Conservation (phyloP, 2,113 vertebrate genomes). For the Marmota monax region DNA sequence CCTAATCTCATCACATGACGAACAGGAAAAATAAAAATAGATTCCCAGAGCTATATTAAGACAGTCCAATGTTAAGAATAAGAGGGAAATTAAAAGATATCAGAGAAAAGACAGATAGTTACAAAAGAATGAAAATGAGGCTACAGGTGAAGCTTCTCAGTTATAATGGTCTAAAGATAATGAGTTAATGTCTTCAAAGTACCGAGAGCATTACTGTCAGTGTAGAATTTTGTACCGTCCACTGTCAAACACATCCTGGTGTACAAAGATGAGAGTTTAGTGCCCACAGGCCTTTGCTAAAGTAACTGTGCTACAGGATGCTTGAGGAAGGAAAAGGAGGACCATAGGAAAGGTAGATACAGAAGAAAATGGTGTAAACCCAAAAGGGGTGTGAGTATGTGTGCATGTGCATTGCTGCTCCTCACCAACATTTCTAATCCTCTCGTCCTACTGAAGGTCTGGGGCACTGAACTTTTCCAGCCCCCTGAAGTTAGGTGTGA, state of each 20-base stretch:
- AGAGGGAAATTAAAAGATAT: not conserved
- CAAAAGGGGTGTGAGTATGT: not conserved
- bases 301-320: not conserved
- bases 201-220: not conserved
- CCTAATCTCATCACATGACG: not conserved
- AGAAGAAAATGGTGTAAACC: not conserved
- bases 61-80: not conserved
- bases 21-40: constrained; percentile 28
- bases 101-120: not conserved
- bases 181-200: not conserved
- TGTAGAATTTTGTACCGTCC: not conserved
- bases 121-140: constrained; percentile 15
- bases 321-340: not conserved
- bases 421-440: not conserved
- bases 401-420: not conserved
- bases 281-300: not conserved
- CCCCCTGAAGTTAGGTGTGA: not conserved
- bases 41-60: not conserved
- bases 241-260: not conserved
- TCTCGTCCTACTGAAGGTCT: not conserved
- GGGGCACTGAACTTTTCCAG: not conserved
- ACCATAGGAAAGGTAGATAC: not conserved
- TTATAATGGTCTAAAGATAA: not conserved
- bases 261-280: not conserved
- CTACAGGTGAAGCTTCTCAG: not conserved